Percentiles rank a stretch among this genome's conserved stretches.
phyloP scores from a whole-genome alignment of 2,797 vertebrate species.

The Meda fulgida region DNA sequence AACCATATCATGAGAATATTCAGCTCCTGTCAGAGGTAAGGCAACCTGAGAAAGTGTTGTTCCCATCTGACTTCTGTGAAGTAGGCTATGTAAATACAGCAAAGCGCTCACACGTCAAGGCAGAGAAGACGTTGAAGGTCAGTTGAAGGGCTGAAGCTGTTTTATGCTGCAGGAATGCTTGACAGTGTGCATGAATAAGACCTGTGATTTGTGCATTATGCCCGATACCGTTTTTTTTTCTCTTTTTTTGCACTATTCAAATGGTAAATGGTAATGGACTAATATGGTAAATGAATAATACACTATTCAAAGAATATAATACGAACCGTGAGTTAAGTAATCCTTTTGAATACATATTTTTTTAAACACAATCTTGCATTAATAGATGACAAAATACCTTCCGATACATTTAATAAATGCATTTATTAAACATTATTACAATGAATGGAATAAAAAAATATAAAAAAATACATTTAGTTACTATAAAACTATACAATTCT shows the following conservation, averaged over 20 bases:
- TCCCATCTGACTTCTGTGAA: slow-evolving; percentile 17
- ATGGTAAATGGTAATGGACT: too few species aligned
- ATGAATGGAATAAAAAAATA: not conserved
- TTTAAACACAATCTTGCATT: not conserved
- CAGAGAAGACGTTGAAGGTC: slow-evolving; percentile 32
- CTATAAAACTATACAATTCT: too few species aligned
- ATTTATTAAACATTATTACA: not conserved
- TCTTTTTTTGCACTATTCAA: not conserved
- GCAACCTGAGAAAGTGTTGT: slow-evolving; percentile 20
- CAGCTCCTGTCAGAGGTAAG: not conserved
- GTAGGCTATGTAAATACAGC: slow-evolving; percentile 37
- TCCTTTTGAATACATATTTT: not conserved
- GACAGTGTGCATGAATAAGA: slow-evolving; percentile 19
- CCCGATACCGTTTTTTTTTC: not conserved
- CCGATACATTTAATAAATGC: not conserved
- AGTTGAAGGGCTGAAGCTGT: slow-evolving; percentile 22
- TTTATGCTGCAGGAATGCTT: slow-evolving; percentile 9
- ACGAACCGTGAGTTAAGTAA: not conserved
- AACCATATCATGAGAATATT: slow-evolving; percentile 22
- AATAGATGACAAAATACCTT: not conserved
- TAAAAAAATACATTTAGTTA: not conserved
- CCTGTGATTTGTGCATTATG: not conserved
- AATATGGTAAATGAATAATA: too few species aligned
- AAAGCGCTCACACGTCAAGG: not conserved
- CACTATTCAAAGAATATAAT: not conserved